Base-by-base conservation (phyloP, 2,113 vertebrate species). In the Cheilinus undulatus region DNA sequence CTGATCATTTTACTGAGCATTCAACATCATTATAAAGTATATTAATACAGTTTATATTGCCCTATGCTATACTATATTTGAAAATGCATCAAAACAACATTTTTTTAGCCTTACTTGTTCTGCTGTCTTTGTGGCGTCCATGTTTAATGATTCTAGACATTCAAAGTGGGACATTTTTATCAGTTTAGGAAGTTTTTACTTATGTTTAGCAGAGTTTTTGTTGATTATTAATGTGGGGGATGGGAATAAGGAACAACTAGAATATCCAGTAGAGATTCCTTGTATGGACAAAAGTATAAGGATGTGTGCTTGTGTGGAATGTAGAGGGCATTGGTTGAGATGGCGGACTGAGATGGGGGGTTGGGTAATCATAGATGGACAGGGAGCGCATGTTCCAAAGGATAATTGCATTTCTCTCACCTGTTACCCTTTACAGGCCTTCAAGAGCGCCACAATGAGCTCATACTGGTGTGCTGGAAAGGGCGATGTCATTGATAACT, bases 401-500 rank as follows among this genome's bases (percentile, higher is more conserved):
- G 85, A 91, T 94, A 93, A 95, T 91, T 93, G 88, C 90, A 76
- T 93, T 92, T 93, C 88, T 93, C 86, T 91, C 92, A 93, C 91
- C 91, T 89, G 82, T 69, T 86, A 86, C 76, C 75, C 84, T 89
- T 86, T 73, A 61, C 93, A 98, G 97, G 96, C 95, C 86, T 96
- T 99, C 94, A 97, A 89, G 91, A 96, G 92, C 36, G 97, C 97
- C 71, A 94, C 97, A 81, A 98, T 99, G 97, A 99, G 98, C 92
- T 97, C 96, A 83, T 98, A 97, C 90, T 99, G 98, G 98, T 99
- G 98, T 88, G 97, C 95, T 0, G 98, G 98, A 82, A 99, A 96
- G 92, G 98, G 98, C 63, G 97, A 99, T 78, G 98, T 99, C 89
- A 96, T 99, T 53, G 97, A 98, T 83, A 97, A 99, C 94, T 99